These are phyloP conservation scores for Drosophila punjabiensis DNA, from an alignment of 1,140 invertebrate species.

Conservation along the genomic window DNA sequence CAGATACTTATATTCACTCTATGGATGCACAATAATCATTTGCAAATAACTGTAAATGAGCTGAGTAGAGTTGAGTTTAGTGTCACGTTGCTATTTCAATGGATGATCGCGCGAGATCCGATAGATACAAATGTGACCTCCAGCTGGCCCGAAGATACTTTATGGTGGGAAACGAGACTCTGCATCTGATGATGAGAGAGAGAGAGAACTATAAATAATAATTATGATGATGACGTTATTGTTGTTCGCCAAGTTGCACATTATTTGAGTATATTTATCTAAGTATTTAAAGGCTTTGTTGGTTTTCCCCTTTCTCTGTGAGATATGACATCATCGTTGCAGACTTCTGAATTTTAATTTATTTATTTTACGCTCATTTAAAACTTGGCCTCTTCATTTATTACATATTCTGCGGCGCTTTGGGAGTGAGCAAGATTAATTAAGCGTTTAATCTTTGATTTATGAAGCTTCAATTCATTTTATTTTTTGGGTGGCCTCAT, in stretches of 20 bases:
- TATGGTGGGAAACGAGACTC: conserved; percentile 55
- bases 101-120: conserved; percentile 20
- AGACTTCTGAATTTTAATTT: conserved; percentile 29
- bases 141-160: conserved; percentile 12
- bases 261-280: conserved; percentile 12
- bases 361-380: conserved; percentile 37
- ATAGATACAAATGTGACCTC: conserved; percentile 60
- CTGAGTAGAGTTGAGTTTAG: conserved; percentile 38
- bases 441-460: conserved; percentile 69
- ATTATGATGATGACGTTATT: conserved; percentile 45
- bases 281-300: conserved; percentile 27
- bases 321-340: conserved; percentile 39
- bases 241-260: conserved; percentile 9
- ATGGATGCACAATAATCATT: conserved; percentile 56
- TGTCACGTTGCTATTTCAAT: conserved; percentile 53
- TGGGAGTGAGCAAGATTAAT: conserved; percentile 65
- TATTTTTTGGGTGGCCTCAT: conserved; percentile 42
- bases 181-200: conserved; percentile 45
- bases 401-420: conserved; percentile 13
- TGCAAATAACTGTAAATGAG: conserved; percentile 73
- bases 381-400: conserved; percentile 34
- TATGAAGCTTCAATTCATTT: conserved; percentile 52
- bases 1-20: conserved; percentile 27
- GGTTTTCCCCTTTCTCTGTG: conserved; percentile 39
- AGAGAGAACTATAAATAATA: conserved; percentile 51